phyloP scores from a whole-genome alignment of 2,113 vertebrate genomes.

The Oryzias curvinotus region DNA sequence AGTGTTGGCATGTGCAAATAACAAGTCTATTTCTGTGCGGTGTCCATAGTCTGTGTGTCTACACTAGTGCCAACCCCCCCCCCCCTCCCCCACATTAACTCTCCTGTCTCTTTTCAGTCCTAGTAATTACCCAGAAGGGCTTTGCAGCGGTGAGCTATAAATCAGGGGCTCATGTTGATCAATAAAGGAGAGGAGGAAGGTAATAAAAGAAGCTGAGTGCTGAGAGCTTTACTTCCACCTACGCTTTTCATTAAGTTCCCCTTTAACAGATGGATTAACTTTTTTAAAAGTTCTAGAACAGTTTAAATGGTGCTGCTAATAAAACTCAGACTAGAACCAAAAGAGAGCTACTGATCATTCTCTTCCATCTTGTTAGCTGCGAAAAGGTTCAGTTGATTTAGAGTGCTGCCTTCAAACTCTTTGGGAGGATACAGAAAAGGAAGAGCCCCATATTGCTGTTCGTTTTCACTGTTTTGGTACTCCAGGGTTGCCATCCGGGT shows the following conservation, averaged over 20 bases:
- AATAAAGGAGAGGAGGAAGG: slow-evolving; percentile 71
- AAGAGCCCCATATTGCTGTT: too few species aligned
- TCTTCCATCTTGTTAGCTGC: slow-evolving; percentile 2
- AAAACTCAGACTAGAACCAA: slow-evolving; percentile 11
- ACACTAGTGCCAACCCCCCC: slow-evolving; percentile 20
- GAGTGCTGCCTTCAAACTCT: background rate
- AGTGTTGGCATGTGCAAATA: slow-evolving; percentile 24
- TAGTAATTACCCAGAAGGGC: slow-evolving; percentile 74
- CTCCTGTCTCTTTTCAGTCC: slow-evolving; percentile 61
- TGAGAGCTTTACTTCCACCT: slow-evolving; percentile 50
- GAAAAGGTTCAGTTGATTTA: slow-evolving; percentile 11
- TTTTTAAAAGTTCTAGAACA: slow-evolving; percentile 10
- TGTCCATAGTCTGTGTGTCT: slow-evolving; percentile 15
- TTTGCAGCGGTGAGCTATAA: slow-evolving; percentile 71
- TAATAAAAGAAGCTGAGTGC: slow-evolving; percentile 62
- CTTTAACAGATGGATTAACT: slow-evolving; percentile 44
- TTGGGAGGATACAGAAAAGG: too few species aligned
- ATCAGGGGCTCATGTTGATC: slow-evolving; percentile 73
- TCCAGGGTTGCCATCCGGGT: too few species aligned
- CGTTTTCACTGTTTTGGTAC: too few species aligned
- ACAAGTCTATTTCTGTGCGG: slow-evolving; percentile 35
- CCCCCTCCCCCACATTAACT: slow-evolving; percentile 60
- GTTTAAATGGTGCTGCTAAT: slow-evolving; percentile 16
- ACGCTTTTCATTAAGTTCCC: slow-evolving; percentile 20
- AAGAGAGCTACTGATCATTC: slow-evolving; percentile 10